Evolutionary conservation across 1,140 invertebrate species (phyloP).

Genomic region (Diorhabda elongata): DNA sequence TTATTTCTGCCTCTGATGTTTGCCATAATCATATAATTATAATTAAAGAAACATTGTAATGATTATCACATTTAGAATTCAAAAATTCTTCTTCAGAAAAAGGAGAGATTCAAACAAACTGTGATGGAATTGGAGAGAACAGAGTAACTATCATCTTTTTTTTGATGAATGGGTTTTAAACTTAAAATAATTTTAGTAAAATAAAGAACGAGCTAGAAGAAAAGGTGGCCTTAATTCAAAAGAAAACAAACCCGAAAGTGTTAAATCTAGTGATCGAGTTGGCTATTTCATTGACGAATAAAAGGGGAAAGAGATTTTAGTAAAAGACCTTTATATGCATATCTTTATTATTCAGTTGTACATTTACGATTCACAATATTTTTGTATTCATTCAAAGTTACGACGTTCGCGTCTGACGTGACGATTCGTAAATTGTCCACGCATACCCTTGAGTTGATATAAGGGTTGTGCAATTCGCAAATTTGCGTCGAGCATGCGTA

Average conservation of each 20-base stretch:
- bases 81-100: slow-evolving; percentile 25
- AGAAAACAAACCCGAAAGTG: slow-evolving; percentile 58
- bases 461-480: too few species aligned
- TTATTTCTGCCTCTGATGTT: too few species aligned
- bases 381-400: slow-evolving; percentile 7
- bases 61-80: neutral
- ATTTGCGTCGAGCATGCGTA: too few species aligned
- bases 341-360: too few species aligned
- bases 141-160: slow-evolving; percentile 28
- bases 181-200: slow-evolving; percentile 25
- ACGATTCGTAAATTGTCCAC: too few species aligned
- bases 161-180: too few species aligned
- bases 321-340: neutral
- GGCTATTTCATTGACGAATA: neutral
- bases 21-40: too few species aligned
- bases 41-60: neutral
- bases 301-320: neutral
- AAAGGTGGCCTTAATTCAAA: slow-evolving; percentile 87
- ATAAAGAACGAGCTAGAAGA: slow-evolving; percentile 75
- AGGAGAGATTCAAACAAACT: slow-evolving; percentile 48
- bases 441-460: too few species aligned
- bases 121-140: slow-evolving; percentile 38
- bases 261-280: neutral
- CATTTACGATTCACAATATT: neutral
- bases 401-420: slow-evolving; percentile 5